A percentile compares a stretch with the other conserved stretches of the same genome.
These are phyloP conservation scores for Sinocyclocheilus anophthalmus DNA, from an alignment of 2,113 vertebrate genomes.

Conservation along the genomic window DNA sequence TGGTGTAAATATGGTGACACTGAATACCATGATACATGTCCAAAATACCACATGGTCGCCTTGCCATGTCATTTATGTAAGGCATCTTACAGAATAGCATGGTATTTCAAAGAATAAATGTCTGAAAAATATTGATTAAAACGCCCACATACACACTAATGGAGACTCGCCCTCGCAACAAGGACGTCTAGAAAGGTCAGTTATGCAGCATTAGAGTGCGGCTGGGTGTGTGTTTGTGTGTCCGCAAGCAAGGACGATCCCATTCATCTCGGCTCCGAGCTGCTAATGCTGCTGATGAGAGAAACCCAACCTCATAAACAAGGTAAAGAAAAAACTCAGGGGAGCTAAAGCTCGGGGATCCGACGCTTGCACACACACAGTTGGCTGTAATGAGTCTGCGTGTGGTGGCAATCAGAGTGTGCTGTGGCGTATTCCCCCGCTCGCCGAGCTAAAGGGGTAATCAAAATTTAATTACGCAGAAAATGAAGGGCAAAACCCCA, in stretches of 20 bases:
- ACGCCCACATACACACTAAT: background rate
- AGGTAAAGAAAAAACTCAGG: constrained; percentile 15
- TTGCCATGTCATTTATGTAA: too few relatives aligned
- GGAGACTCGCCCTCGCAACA: constrained; percentile 4
- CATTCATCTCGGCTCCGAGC: constrained; percentile 26
- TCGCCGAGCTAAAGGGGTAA: constrained; percentile 49
- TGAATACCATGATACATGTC: too few relatives aligned
- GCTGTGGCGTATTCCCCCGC: constrained; percentile 31
- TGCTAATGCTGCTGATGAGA: constrained; percentile 36
- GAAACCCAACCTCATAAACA: constrained; percentile 28
- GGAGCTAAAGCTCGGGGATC: background rate
- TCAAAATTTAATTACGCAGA: constrained; percentile 59
- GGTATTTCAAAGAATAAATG: background rate
- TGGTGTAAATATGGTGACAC: background rate
- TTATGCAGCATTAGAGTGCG: constrained; percentile 13
- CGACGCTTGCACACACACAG: background rate
- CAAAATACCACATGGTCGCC: too few relatives aligned
- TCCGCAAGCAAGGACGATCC: constrained; percentile 26
- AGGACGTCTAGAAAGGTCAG: constrained; percentile 34
- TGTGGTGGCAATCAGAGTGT: constrained; percentile 16
- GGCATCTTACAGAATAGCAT: background rate
- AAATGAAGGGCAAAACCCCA: constrained; percentile 54
- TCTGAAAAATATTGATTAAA: background rate
- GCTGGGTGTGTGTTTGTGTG: constrained; percentile 7
- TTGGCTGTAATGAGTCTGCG: constrained; percentile 5